Base-by-base conservation (phyloP, 2,113 vertebrate genomes). In the Monopterus albus region DNA sequence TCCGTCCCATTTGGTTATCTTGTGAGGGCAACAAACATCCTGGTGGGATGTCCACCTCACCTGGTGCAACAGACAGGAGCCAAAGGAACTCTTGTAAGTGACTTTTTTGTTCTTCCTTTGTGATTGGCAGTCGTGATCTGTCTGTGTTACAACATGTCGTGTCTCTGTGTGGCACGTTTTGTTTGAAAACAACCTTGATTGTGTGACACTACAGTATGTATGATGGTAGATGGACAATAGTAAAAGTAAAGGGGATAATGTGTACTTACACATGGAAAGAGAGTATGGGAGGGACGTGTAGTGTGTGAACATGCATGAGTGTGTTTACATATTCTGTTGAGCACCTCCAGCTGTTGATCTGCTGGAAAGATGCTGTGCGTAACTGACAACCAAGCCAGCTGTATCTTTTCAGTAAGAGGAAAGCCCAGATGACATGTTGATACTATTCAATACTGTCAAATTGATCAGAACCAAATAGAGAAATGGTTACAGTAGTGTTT, bases 61-160 rank as follows among this genome's bases (percentile, higher is more conserved):
- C 86, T 29, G 82, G 64, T 56, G 43, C 83, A 46, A 78, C 82
- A 64, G 87, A 91, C 25, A 77, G 78, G 55, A 91, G 83, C 79
- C 89, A 89, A 39, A 89, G 83, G 83, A 88, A 88, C 86, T 90
- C 90, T 51, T 75, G 90, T 91, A 71, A 90, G 90, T 86, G 31
- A 69, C 71, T 78, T 57, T 62, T 58, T 21, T 14, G 18, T 43
- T 28, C 8, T 57, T 64, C 8, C 76, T 43, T n/a, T 75, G 4
- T 29, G 36, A 6, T 60, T 17, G 36, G 50, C 40, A 70, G 49
- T 47, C 51, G 26, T 57, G 38, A 10, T 65, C 10, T 40, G 8
- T 66, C 40, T 45, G 47, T 53, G 50, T 62, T 43, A 60, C 17
- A 26, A 28, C n/a, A 1, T 40, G 40, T 23, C 13, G 50, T 47